Percentiles rank a stretch among this genome's conserved stretches.
phyloP scores from a whole-genome alignment of 2,888 invertebrate genomes.

The Drosophila lutescens region DNA sequence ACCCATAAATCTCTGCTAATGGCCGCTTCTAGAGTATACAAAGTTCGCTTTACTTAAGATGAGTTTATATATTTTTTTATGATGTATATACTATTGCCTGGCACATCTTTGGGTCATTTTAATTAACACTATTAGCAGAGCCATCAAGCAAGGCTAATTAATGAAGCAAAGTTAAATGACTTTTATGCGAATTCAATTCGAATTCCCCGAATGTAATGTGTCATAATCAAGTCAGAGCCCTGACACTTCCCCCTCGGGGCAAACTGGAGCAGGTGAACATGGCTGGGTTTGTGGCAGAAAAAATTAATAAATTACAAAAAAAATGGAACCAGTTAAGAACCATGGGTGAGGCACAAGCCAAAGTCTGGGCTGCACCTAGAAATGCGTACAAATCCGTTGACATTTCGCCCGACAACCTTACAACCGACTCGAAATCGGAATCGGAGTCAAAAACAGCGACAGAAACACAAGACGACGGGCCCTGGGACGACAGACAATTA shows the following conservation, averaged over 20 bases:
- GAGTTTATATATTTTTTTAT: background rate
- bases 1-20: constrained; percentile 2
- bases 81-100: constrained; percentile 1
- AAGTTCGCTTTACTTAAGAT: background rate
- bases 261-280: constrained; percentile 32
- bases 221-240: constrained; percentile 47
- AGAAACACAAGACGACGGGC: constrained; percentile 31
- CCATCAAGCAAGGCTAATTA: constrained; percentile 44
- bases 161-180: constrained; percentile 51
- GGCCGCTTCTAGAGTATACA: constrained; percentile 1
- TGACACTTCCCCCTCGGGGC: constrained; percentile 27
- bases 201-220: constrained; percentile 19
- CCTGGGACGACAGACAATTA: constrained; percentile 46
- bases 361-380: constrained; percentile 62
- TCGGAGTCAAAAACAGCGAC: constrained; percentile 17
- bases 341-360: constrained; percentile 45
- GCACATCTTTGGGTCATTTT: constrained; percentile 36
- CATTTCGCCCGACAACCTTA: constrained; percentile 63
- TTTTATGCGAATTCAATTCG: constrained; percentile 11
- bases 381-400: constrained; percentile 71
- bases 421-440: constrained; percentile 7
- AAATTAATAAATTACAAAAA: constrained; percentile 5
- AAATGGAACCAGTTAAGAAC: constrained; percentile 11
- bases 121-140: constrained; percentile 49
- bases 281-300: constrained; percentile 7